Base-by-base conservation (phyloP, 1,140 invertebrate species). In the Halesus radiatus region DNA sequence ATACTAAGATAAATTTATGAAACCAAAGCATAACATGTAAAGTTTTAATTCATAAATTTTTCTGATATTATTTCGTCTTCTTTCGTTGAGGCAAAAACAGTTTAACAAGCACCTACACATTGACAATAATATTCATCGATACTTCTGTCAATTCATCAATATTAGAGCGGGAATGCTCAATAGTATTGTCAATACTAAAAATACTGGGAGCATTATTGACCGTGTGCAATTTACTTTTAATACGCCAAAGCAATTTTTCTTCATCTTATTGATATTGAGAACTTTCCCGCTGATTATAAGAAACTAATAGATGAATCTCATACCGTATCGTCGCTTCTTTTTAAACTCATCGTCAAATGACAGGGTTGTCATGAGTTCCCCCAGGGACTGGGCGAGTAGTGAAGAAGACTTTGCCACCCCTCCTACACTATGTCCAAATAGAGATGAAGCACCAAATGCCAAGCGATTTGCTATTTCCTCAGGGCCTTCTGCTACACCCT, bases 291-390 rank as follows among this genome's bases (percentile, higher is more conserved):
- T 45, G 37, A 56, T 56, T 56, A 56, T 56, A n/a, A 37, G 32
- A 66, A 66, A 32, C 16, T 45, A 45, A 45, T 45, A 45, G 10
- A 13, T 45, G 37, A 45, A 1, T 45, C 37, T 37, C 26, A 62
- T 79, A 84, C 82, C 82, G 53, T 78, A 81, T 78, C 53, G 76
- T 73, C 80, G 84, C 79, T 86, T 85, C 86, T 92, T 92, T 86
- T 94, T 93, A 85, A 92, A 94, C n/a, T 95, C 93, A 66, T 94
- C 91, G 84, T 95, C 94, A 82, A 95, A 88, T 7, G 93, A 94
- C 18, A 95, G 86, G 15, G 91, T 91, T 8, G 92, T 92, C 8
- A 94, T 86, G 22, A 93, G 92, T 86, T 94, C 93, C 29, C 91
- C 90, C 16, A 92, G 78, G 4, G 91, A 90, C 50, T 91, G 50